Conservation (phyloP, 2,888 invertebrate genomes). For the Drosophila kanekoi region DNA sequence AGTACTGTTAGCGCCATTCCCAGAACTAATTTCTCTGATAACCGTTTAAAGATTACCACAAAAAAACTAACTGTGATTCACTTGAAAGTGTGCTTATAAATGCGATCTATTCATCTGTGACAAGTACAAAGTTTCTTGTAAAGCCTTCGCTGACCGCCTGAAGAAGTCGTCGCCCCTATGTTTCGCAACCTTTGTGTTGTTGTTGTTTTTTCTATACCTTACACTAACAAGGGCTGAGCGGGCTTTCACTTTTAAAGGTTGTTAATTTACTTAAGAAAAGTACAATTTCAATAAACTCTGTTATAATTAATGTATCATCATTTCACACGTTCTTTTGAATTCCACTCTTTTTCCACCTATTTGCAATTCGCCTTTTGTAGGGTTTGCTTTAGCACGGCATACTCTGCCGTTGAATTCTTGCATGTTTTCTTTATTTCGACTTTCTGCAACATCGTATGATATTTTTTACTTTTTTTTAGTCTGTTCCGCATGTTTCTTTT, state of each 20-base stretch:
- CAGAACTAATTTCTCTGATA: conserved; percentile 1
- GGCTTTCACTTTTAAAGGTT: neutral
- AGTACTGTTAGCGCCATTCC: conserved; percentile 15
- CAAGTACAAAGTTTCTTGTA: conserved; percentile 19
- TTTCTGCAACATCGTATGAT: conserved; percentile 77
- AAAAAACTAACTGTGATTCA: conserved; percentile 11
- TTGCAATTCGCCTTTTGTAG: neutral
- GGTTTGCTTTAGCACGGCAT: conserved; percentile 16
- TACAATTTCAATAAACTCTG: too few species aligned
- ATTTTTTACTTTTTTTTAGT: conserved; percentile 53
- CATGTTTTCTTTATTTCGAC: conserved; percentile 40
- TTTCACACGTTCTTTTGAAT: neutral
- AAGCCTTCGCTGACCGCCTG: conserved; percentile 16
- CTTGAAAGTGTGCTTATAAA: conserved; percentile 1
- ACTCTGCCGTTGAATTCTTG: conserved; percentile 11
- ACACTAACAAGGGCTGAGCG: neutral
- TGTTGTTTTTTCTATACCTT: conserved; percentile 6
- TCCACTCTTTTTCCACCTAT: neutral
- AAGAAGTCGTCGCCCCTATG: conserved; percentile 47
- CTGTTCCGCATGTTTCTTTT: conserved; percentile 58
- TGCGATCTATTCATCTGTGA: conserved; percentile 13
- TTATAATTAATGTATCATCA: neutral
- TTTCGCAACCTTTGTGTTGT: conserved; percentile 28
- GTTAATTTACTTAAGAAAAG: too few species aligned
- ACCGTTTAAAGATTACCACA: conserved; percentile 21